These are phyloP conservation scores for Bembecia ichneumoniformis DNA, from an alignment of 2,888 invertebrate genomes.

Conservation along the genomic window DNA sequence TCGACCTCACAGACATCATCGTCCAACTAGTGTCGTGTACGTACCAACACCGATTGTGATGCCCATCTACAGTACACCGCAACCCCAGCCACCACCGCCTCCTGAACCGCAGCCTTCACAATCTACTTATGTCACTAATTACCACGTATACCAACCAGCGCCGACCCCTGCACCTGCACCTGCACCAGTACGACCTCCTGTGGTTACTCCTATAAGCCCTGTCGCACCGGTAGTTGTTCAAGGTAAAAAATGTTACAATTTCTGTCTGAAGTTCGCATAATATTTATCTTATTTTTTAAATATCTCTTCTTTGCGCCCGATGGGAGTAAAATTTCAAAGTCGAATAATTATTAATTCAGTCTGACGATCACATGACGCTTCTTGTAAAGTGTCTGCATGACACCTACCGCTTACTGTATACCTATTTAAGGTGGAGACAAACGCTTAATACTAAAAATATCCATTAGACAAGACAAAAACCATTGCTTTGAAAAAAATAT, in stretches of 20 bases:
- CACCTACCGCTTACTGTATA: no score
- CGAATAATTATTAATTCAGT: no score
- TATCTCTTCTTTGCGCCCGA: no score
- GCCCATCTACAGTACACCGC: slow-evolving; percentile 39
- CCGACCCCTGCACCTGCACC: slow-evolving; percentile 9
- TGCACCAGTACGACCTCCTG: slow-evolving; percentile 18
- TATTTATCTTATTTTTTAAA: no score
- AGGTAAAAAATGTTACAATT: slow-evolving; percentile 5
- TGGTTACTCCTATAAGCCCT: slow-evolving; percentile 10
- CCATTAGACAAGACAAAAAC: no score
- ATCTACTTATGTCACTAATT: slow-evolving; percentile 46
- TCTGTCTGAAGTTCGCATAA: not conserved
- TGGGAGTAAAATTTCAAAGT: no score
- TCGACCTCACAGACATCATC: slow-evolving; percentile 13
- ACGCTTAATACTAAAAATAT: no score
- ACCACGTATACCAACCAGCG: slow-evolving; percentile 33
- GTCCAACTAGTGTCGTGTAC: slow-evolving; percentile 25
- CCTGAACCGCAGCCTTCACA: slow-evolving; percentile 8
- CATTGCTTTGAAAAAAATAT: no score
- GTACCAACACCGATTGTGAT: slow-evolving; percentile 51
- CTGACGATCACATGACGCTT: no score
- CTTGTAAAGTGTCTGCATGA: no score
- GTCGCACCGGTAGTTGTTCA: slow-evolving; percentile 17
- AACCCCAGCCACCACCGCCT: slow-evolving; percentile 15
- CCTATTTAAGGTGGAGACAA: no score